Evolutionary conservation across 2,797 vertebrate species (phyloP), one percentile per base, ranked within the genome.

Genomic region (Cryptoblepharus egeriae): DNA sequence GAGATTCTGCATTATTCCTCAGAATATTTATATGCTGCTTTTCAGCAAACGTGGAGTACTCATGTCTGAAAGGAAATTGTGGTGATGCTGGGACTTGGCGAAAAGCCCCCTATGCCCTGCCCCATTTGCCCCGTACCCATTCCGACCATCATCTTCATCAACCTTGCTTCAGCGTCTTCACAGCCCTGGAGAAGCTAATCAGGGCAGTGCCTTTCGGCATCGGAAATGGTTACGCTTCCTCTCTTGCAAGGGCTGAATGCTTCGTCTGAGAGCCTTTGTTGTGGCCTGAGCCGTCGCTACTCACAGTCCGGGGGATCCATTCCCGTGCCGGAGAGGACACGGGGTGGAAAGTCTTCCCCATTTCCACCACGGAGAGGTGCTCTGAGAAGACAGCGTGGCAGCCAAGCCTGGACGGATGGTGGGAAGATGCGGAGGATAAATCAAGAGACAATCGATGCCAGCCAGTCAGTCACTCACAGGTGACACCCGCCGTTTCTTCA

Each of bases 201-300:
- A 32, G 88, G 80, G 80, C 87, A 79, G n/a, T 24, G 63, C 76
- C 5, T 84, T 86, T 80, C 64, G 13, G n/a, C 88, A 26, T 39
- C 69, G 91, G 85, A 89, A 91, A 90, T 90, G 87, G 89, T 86
- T 81, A 74, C 20, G 6, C 7, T 70, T 83, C 86, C 67, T 84
- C 83, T 69, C 84, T 4, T 5, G 45, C 87, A 76, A 86, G 30
- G 83, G 77, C 85, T 90, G 83, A 88, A 79, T 61, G 79, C 75
- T 65, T 72, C 30, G 52, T 72, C 60, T 6, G 58, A 77, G 79
- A 57, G 9, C 49, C 9, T 77, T 88, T 86, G 81, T 72, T n/a
- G n/a, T n/a, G n/a, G n/a, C n/a, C n/a, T n/a, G n/a, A n/a, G n/a
- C n/a, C n/a, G n/a, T n/a, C n/a, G n/a, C n/a, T n/a, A n/a, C n/a